phyloP scores from a whole-genome alignment of 2,113 vertebrate species.

The Protobothrops mucrosquamatus region DNA sequence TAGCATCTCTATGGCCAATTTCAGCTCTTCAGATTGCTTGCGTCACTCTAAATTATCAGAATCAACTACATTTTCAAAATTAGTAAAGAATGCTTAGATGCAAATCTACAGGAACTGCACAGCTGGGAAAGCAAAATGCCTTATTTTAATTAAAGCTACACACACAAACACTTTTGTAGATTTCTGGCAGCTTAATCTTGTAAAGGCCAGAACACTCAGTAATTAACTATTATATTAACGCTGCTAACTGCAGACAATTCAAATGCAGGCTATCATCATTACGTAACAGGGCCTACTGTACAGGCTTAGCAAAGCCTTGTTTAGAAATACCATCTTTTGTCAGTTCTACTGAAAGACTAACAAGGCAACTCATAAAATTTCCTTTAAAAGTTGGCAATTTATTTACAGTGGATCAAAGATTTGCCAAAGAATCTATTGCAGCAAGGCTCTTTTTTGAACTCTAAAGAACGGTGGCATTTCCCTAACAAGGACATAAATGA shows the following conservation, averaged over 20 bases:
- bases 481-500: background rate
- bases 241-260: background rate
- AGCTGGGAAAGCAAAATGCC: constrained; percentile 28
- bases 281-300: background rate
- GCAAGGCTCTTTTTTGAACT: background rate
- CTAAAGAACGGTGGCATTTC: background rate
- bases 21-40: background rate
- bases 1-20: background rate
- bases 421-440: background rate
- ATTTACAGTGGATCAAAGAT: background rate
- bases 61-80: background rate
- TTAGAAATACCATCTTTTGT: background rate
- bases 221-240: background rate
- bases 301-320: background rate
- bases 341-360: background rate
- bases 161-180: background rate
- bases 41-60: background rate
- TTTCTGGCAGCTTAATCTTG: background rate
- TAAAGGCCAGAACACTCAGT: constrained; percentile 1
- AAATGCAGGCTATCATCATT: constrained; percentile 8
- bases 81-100: background rate
- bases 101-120: background rate
- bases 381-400: background rate
- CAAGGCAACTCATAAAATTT: background rate
- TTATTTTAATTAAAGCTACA: background rate